Percentiles rank a stretch among this genome's conserved stretches.
These are phyloP conservation scores for Anthoscopus minutus DNA, from an alignment of 2,113 vertebrate species.

Conservation along the genomic window DNA sequence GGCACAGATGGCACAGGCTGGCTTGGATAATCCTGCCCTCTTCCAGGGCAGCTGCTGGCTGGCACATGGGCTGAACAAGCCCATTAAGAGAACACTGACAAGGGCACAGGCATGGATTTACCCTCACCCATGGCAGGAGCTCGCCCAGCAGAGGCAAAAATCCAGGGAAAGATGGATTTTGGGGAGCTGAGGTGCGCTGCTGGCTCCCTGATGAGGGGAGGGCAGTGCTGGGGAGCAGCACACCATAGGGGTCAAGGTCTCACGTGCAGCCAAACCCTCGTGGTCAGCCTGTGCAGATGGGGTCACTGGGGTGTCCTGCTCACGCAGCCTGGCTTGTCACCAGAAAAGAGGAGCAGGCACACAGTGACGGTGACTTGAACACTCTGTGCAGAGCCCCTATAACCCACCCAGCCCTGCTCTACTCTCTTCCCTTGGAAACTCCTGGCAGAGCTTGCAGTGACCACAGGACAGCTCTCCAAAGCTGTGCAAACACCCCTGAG, in stretches of 20 bases:
- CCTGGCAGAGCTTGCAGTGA: rapidly evolving
- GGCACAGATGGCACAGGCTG: slow-evolving; percentile 66
- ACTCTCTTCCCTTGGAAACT: background rate
- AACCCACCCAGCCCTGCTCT: background rate
- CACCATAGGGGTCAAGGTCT: rapidly evolving
- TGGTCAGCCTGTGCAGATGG: background rate
- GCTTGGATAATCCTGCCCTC: slow-evolving; percentile 37
- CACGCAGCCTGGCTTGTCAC: background rate
- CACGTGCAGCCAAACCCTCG: background rate
- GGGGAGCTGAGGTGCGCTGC: background rate
- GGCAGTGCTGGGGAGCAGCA: background rate
- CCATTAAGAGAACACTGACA: slow-evolving; percentile 29
- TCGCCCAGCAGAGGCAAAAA: background rate
- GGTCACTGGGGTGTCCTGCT: rapidly evolving
- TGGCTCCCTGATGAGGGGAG: background rate
- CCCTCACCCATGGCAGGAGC: background rate
- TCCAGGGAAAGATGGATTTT: background rate
- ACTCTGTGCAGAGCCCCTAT: rapidly evolving
- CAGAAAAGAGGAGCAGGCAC: rapidly evolving
- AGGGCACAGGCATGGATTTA: slow-evolving; percentile 31
- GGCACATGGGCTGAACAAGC: slow-evolving; percentile 10
- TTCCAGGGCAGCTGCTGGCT: slow-evolving; percentile 43
- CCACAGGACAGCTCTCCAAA: background rate
- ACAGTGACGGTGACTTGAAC: rapidly evolving
- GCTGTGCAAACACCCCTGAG: rapidly evolving